Conservation (phyloP, 2,113 vertebrate species). For the Mormyrus lacerda region DNA sequence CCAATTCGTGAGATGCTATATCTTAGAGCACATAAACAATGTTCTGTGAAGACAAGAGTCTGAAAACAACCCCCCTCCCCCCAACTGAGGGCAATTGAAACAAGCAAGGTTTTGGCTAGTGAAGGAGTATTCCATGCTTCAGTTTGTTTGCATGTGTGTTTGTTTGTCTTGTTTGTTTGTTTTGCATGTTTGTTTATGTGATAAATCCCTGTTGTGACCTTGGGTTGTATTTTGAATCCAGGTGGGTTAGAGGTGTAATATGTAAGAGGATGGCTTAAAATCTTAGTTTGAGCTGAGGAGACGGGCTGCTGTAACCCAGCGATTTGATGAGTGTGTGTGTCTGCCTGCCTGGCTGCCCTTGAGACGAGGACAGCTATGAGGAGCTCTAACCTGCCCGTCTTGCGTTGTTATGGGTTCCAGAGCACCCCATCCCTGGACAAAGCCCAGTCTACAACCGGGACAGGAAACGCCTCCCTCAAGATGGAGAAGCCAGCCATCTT, state of each 20-base stretch:
- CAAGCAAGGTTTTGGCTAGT: constrained; percentile 1
- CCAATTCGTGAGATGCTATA: constrained; percentile 7
- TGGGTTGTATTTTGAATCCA: not conserved
- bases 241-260: not conserved
- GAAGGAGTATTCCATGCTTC: constrained; percentile 29
- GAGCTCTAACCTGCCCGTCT: constrained; percentile 22
- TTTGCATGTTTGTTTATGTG: not conserved
- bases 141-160: not conserved
- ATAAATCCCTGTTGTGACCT: constrained; percentile 10
- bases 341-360: not conserved
- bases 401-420: constrained; percentile 52
- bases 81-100: constrained; percentile 24
- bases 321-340: not conserved
- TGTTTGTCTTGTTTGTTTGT: not conserved
- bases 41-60: constrained; percentile 36
- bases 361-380: constrained; percentile 28
- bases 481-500: constrained; percentile 77
- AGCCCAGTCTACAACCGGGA: constrained; percentile 65
- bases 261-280: not conserved
- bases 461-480: constrained; percentile 60
- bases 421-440: constrained; percentile 62
- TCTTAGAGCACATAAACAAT: not conserved
- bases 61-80: constrained; percentile 27
- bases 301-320: not conserved
- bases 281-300: not conserved